Evolutionary conservation across 2,888 invertebrate species (phyloP), one percentile per base, ranked within the genome.

Genomic region (Epirrhoe alternata): DNA sequence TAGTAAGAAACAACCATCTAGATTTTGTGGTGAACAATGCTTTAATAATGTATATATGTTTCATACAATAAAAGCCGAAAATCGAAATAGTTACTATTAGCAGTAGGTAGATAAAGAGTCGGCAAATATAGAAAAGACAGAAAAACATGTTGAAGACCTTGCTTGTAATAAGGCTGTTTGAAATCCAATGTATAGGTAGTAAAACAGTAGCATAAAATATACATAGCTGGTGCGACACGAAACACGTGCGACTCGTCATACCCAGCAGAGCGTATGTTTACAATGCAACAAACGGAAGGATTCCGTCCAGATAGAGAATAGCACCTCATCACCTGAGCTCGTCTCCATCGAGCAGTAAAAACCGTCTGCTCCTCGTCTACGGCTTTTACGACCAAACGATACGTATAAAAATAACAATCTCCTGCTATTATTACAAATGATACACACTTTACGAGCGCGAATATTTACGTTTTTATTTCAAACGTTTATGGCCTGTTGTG

Each of bases 311-410:
- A 82, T 79, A 82, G 79, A 71, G 74, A 65, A 75, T 75, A 80
- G 74, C 81, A 80, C 78, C 80, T 80, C 86, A 81, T 86, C 89
- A 89, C 87, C 89, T 88, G 87, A 69, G 68, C 79, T 67, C 83
- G 81, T 84, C 86, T 83, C 49, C 67, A 55, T 53, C 82, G 77
- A 79, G 78, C 83, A 84, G 84, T 90, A 90, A 90, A 91, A 89
- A 79, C 83, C 85, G 92, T 92, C 92, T 92, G 88, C 86, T 84
- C 76, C 86, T 87, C 87, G 92, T 92, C 92, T 92, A 86, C 89
- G 76, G 79, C 80, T 83, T 92, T 92, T 92, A 93, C 90, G 92
- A 92, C 82, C 80, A 74, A 82, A 83, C 83, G 84, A 86, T 85
- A 85, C 87, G 86, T 81, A 91, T 92, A 92, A 90, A 91, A 90